Evolutionary conservation across 2,113 vertebrate species (phyloP), one percentile per base, ranked within the genome.

Genomic region (Cacatua alba): DNA sequence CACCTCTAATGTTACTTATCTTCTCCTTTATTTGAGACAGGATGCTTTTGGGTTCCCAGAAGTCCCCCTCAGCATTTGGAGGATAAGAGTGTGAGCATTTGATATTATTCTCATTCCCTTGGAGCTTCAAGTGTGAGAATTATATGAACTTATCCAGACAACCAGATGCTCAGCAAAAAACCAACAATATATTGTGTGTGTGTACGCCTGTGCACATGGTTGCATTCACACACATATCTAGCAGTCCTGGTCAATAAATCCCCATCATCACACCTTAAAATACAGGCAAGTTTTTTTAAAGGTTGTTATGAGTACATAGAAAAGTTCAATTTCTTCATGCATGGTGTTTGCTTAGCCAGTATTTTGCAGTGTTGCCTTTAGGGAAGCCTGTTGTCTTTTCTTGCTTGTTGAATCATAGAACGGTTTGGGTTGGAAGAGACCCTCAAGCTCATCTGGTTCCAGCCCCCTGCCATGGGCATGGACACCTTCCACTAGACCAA

Each of bases 71-170:
- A 87, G 89, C 85, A 59, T 83, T 90, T 81, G 84, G 92, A 97
- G 94, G 91, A 94, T 75, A 96, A 83, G 74, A 94, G 88, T 96
- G 92, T 85, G 70, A 79, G 55, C 21, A 23, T 60, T 85, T 91
- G 88, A 82, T 82, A 90, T 91, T 83, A 53, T 79, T 90, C 95
- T 97, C 65, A 89, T 96, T 97, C 75, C 41, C 82, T 92, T 92
- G 87, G 94, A 93, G 90, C 78, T 96, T 76, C 19, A 65, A 96
- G 75, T 64, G 92, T 84, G 81, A 65, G 70, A 94, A 92, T 90
- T 91, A 82, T 37, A 79, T 72, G 80, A 97, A 96, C 89, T 87
- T 86, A 96, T 69, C 87, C 82, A 97, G 95, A 95, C 52, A 95
- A 96, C 75, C 86, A 97, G 95, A 96, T 90, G 81, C 76, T 94